A percentile compares a stretch with the other conserved stretches of the same genome.
Conservation (phyloP, 2,888 invertebrate species). For the Ganaspis brasiliensis region DNA sequence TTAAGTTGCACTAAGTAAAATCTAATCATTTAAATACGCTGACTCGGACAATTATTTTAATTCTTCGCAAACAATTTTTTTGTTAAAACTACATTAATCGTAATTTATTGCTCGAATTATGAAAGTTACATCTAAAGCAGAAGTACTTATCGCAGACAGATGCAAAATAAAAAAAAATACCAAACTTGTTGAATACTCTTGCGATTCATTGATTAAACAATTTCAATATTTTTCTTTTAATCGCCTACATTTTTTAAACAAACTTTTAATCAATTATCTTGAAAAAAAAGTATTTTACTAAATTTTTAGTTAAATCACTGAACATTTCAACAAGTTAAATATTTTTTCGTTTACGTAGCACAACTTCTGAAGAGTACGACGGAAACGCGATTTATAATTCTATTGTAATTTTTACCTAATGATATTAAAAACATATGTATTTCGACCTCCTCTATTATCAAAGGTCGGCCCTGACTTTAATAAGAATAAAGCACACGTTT, state of each 20-base stretch:
- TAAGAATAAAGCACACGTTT: conserved; percentile 74
- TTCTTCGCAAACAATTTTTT: neutral
- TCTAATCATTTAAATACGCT: neutral
- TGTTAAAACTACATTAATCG: neutral
- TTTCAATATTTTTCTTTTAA: no score
- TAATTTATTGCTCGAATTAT: conserved; percentile 22
- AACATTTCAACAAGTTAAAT: neutral
- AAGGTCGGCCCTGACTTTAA: conserved; percentile 56
- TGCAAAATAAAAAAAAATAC: conserved; percentile 5
- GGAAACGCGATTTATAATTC: conserved; percentile 24
- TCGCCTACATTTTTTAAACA: neutral
- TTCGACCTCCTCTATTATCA: conserved; percentile 16
- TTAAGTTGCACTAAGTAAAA: neutral
- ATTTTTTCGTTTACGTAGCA: neutral
- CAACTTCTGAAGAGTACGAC: conserved; percentile 23
- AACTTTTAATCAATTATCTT: neutral
- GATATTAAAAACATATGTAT: conserved; percentile 32
- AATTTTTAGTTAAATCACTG: neutral
- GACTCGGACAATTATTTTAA: conserved; percentile 10
- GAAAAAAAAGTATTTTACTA: no score
- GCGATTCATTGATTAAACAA: neutral
- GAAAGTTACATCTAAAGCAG: conserved; percentile 34
- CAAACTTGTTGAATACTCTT: neutral
- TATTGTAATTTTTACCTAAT: conserved; percentile 18
- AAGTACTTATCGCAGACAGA: conserved; percentile 11